Evolutionary conservation across 2,113 vertebrate genomes (phyloP).

Genomic region (Ophthalmotilapia sp.): DNA sequence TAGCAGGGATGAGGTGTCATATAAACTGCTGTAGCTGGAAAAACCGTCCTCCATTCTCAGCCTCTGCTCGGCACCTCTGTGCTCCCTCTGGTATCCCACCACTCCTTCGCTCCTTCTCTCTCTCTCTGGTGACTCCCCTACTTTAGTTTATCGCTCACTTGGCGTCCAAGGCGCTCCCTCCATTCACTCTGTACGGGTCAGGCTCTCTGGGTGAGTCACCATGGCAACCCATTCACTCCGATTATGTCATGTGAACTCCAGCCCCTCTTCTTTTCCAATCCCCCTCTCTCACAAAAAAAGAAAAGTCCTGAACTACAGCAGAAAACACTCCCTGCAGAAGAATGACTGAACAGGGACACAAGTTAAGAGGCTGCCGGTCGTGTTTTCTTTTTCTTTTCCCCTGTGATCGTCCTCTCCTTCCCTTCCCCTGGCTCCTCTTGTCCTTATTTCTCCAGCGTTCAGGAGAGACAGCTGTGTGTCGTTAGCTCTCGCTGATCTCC

Average conservation of each 20-base stretch:
- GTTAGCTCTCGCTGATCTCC: constrained; percentile 52
- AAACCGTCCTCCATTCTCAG: constrained; percentile 94
- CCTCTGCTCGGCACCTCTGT: constrained; percentile 56
- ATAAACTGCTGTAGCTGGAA: constrained; percentile 89
- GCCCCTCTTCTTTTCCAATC: not conserved
- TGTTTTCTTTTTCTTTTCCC: not conserved
- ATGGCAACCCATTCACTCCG: constrained; percentile 86
- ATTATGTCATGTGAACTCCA: constrained; percentile 68
- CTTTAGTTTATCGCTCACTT: constrained; percentile 65
- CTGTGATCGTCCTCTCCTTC: constrained; percentile 10
- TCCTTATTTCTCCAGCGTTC: constrained; percentile 13
- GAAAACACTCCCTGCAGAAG: constrained; percentile 11
- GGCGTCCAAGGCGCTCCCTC: constrained; percentile 55
- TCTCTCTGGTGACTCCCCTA: constrained; percentile 51
- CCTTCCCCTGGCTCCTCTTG: not conserved
- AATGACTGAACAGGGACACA: constrained; percentile 5
- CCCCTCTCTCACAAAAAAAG: not conserved
- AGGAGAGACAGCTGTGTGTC: constrained; percentile 50
- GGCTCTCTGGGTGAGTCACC: constrained; percentile 85
- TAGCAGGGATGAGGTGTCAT: constrained; percentile 94
- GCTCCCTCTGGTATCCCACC: constrained; percentile 20
- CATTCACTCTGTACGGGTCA: constrained; percentile 75
- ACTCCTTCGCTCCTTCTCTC: constrained; percentile 2
- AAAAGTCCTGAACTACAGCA: constrained; percentile 28
- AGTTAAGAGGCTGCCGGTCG: constrained; percentile 21